A percentile compares a stretch with the other conserved stretches of the same genome.
These are phyloP conservation scores for Zonitis immaculata DNA, from an alignment of 2,888 invertebrate genomes.

Conservation along the genomic window DNA sequence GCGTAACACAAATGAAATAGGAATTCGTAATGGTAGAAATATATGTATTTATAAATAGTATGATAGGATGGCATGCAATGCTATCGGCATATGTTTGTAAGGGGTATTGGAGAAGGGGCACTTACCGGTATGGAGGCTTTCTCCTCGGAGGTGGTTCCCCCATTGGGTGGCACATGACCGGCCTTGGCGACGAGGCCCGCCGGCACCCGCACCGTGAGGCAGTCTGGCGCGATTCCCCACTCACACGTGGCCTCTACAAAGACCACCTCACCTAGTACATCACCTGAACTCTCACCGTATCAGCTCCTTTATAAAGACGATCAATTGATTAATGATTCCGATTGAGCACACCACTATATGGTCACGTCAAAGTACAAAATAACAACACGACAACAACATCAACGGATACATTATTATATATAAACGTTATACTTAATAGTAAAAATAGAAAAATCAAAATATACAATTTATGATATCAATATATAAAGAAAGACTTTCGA, in stretches of 20 bases:
- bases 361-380: slow-evolving; percentile 23
- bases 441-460: not conserved
- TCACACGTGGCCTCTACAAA: slow-evolving; percentile 45
- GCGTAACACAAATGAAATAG: not conserved
- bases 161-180: slow-evolving; percentile 50
- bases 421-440: not conserved
- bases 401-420: slow-evolving; percentile 1
- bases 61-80: slow-evolving; percentile 2
- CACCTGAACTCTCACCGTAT: slow-evolving; percentile 25
- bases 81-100: too few species aligned
- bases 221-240: slow-evolving; percentile 43
- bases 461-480: not conserved
- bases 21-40: too few species aligned
- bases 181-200: slow-evolving; percentile 49
- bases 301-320: not conserved
- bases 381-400: slow-evolving; percentile 17
- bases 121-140: slow-evolving; percentile 50
- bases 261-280: slow-evolving; percentile 42
- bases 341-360: slow-evolving; percentile 21
- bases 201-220: slow-evolving; percentile 51
- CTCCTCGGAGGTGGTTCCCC: slow-evolving; percentile 50
- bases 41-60: too few species aligned
- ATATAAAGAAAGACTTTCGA: not conserved
- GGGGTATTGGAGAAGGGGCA: not conserved
- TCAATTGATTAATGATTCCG: too few species aligned